These are phyloP conservation scores for Gambusia holbrooki DNA, from an alignment of 2,113 vertebrate genomes.

Conservation along the genomic window DNA sequence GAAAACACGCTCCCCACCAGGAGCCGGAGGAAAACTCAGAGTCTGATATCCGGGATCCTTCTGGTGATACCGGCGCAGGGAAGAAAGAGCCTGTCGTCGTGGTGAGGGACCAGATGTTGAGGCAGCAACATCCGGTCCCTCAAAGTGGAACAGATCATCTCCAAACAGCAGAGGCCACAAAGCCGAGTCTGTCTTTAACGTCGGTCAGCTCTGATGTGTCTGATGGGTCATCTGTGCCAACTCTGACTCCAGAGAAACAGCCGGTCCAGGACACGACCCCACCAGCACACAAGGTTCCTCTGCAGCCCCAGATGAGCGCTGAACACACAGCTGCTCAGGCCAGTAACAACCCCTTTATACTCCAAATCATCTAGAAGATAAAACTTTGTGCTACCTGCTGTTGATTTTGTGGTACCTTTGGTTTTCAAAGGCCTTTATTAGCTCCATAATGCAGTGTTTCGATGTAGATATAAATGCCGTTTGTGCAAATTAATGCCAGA, in stretches of 20 bases:
- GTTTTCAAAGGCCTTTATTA: too few relatives aligned
- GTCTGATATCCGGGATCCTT: slow-evolving; percentile 27
- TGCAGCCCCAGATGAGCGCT: slow-evolving; percentile 39
- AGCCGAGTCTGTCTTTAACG: slow-evolving; percentile 12
- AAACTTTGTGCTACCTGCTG: too few relatives aligned
- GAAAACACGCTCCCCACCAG: not conserved
- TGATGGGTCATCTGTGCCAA: slow-evolving; percentile 1
- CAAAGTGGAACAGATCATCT: not conserved
- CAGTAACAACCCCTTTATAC: not conserved
- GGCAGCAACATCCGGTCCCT: not conserved
- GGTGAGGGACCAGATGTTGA: not conserved
- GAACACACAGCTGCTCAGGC: slow-evolving; percentile 52
- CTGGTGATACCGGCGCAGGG: not conserved
- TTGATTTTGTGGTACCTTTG: too few relatives aligned
- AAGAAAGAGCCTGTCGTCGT: not conserved
- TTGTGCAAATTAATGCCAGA: too few relatives aligned
- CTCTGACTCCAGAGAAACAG: slow-evolving; percentile 46
- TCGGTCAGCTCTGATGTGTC: slow-evolving; percentile 9
- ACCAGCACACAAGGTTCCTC: not conserved
- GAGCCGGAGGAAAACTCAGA: slow-evolving; percentile 66
- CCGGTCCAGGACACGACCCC: slow-evolving; percentile 74
- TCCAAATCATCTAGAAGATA: too few relatives aligned
- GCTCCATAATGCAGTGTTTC: too few relatives aligned
- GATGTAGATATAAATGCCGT: too few relatives aligned
- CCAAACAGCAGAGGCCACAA: not conserved